Base-by-base conservation (phyloP, 2,797 vertebrate species). In the Anguilla marmorata region DNA sequence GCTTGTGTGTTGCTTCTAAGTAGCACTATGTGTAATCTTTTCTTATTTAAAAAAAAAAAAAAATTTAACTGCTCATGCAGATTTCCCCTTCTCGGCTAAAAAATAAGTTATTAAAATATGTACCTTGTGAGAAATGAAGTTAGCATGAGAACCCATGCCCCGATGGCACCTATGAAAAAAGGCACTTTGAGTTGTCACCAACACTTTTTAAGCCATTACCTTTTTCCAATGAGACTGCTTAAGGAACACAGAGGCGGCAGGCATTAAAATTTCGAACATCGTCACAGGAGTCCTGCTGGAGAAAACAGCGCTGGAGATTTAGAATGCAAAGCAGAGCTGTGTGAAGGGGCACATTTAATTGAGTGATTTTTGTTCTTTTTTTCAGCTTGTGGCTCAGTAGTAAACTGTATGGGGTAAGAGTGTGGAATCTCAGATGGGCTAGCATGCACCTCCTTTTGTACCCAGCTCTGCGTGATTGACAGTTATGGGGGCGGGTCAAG, bases 211-310 rank as follows among this genome's bases (percentile, higher is more conserved):
- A 83, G 85, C 45, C 56, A 52, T 86, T 21, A 50, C 45, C 54
- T 50, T 33, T 14, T 52, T 27, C 74, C 58, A 12, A 21, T 37
- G 19, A 37, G 72, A 86, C 54, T 24, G 37, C 54, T 87, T 60
- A 60, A 87, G 52, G 58, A 82, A 74, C 24, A 60, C 21, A 14
- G 74, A 54, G 56, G 19, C 0, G 33, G 85, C 58, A 45, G 76
- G 12, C 88, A 86, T 88, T 85, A 76, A 88, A 56, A 69, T 86
- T 88, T 82, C 41, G 7, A 83, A 63, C 85, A n/a, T 66, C 56
- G 63, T 16, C 45, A 48, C 85, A 82, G 54, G 66, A 24, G 33
- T 21, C 37, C 41, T 74, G 9, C 11, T 19, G 12, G 41, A 76
- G 85, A 56, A 52, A 30, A n/a, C 33, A 14, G 19, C 16, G 74